Conservation (phyloP, 2,888 invertebrate species). For the Orthonychiurus folsomi region DNA sequence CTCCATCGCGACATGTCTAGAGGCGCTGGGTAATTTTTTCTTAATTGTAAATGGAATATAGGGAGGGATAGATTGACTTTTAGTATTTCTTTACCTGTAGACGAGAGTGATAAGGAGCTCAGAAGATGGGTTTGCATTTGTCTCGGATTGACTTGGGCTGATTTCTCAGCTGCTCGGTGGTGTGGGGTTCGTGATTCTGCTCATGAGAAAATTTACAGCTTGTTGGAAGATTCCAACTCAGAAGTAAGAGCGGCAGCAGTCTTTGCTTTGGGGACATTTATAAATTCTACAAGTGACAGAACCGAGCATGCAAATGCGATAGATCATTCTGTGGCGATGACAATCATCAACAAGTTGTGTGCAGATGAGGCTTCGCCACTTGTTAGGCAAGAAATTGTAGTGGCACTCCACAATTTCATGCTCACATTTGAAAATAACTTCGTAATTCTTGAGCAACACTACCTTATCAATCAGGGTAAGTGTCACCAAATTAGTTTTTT, state of each 20-base stretch:
- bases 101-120: slow-evolving; percentile 44
- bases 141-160: slow-evolving; percentile 81
- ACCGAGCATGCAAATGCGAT: slow-evolving; percentile 89
- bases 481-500: slow-evolving; percentile 6
- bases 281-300: slow-evolving; percentile 71
- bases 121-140: slow-evolving; percentile 87
- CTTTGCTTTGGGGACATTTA: slow-evolving; percentile 88
- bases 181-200: slow-evolving; percentile 90
- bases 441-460: slow-evolving; percentile 53
- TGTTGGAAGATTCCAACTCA: slow-evolving; percentile 71
- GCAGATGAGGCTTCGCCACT: slow-evolving; percentile 76
- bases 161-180: slow-evolving; percentile 82
- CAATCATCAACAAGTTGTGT: slow-evolving; percentile 62
- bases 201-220: slow-evolving; percentile 82
- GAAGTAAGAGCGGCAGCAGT: slow-evolving; percentile 82
- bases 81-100: slow-evolving; percentile 8
- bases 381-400: slow-evolving; percentile 77
- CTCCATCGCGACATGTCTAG: slow-evolving; percentile 82
- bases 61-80: not conserved
- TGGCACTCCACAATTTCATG: slow-evolving; percentile 77
- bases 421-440: slow-evolving; percentile 81
- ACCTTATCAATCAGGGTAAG: slow-evolving; percentile 24
- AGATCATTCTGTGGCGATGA: slow-evolving; percentile 85
- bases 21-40: slow-evolving; percentile 44
- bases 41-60: not conserved